Conservation (phyloP, 30 jellyfish, hydroid and myxozoan species). For the Mastigias papua region DNA sequence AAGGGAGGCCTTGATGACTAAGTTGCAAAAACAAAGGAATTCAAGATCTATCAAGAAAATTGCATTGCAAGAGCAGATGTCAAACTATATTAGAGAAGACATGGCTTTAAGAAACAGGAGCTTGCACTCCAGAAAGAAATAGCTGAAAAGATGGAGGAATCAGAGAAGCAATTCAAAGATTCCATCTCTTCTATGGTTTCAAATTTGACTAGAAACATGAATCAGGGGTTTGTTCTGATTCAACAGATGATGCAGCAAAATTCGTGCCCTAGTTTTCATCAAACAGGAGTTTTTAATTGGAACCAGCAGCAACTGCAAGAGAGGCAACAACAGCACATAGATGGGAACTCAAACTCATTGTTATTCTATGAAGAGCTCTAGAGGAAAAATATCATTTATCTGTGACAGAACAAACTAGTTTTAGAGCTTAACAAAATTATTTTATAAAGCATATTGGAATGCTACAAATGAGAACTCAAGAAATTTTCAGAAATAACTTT, state of each 20-base stretch:
- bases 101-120: neutral
- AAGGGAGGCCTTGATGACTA: neutral
- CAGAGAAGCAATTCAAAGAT: neutral
- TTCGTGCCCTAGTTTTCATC: neutral
- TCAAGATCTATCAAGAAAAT: neutral
- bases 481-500: neutral
- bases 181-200: neutral
- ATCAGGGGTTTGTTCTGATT: neutral
- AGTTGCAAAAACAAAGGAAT: neutral
- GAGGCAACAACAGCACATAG: neutral
- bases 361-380: neutral
- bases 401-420: neutral
- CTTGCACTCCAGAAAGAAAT: neutral
- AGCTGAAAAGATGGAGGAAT: neutral
- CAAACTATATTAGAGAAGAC: neutral
- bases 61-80: neutral
- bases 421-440: neutral
- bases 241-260: neutral
- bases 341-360: neutral
- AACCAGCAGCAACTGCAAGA: neutral
- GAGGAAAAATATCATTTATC: neutral
- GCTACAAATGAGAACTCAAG: neutral
- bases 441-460: too few relatives aligned
- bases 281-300: neutral
- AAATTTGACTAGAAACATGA: neutral